Evolutionary conservation across 2,888 invertebrate species (phyloP), one percentile per base, ranked within the genome.

Genomic region (Mechanitis mazaeus): DNA sequence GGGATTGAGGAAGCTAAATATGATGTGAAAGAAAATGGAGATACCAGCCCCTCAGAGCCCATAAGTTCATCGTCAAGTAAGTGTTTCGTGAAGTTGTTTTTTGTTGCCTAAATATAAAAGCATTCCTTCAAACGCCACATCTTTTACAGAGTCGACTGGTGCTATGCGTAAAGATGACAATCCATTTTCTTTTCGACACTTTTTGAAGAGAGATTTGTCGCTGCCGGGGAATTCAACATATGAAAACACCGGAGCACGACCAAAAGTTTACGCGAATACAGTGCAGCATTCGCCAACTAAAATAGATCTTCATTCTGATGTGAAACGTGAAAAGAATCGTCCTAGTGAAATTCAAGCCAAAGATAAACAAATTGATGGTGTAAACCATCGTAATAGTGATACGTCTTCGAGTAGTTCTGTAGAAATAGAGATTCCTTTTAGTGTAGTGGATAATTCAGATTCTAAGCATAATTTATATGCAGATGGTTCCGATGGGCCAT

Each of bases 151-250:
- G 77, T 85, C 85, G 60, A 80, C 86, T 64, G 90, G 91, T 33
- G 81, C 82, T 45, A 81, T 88, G 64, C 88, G 91, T 58, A 91
- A 92, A 71, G 95, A 95, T 75, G 95, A 95, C 71, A 95, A 95
- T 83, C 94, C 95, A 3, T 95, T 96, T 83, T 96, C 96, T 60
- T 95, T 96, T 74, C 95, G 96, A 78, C 96, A 96, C 79, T 96
- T 96, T 79, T 83, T 96, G 71, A 94, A 94, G 76, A 92, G 94
- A 71, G 94, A 94, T 72, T 76, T 89, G 54, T 91, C 89, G 68
- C 74, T 90, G 70, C 90, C 90, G 64, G 89, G 90, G 69, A 87
- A 90, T 66, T 89, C 89, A 38, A 93, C 92, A 67, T 93, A 93
- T 77, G 92, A 93, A 74, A 92, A 90, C 73, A 93, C 94, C 64